Evolutionary conservation across 2,113 vertebrate genomes (phyloP).

Genomic region (Rhea pennata): DNA sequence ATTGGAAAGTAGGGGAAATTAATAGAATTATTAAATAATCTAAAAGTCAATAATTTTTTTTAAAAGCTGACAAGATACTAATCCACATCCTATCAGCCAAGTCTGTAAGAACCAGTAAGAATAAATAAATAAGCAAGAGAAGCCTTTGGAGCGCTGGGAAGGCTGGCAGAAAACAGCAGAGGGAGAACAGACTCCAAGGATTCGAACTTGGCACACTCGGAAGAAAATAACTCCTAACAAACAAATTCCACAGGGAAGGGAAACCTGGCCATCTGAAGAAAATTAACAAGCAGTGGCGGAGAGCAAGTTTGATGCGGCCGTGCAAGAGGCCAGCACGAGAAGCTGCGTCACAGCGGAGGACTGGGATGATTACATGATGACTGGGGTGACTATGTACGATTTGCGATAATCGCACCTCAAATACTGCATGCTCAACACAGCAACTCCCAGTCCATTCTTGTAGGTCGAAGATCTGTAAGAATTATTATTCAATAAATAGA

Average conservation of each 20-base stretch:
- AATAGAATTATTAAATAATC: background rate
- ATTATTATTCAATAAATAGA: background rate
- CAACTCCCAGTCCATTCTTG: background rate
- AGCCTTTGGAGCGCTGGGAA: background rate
- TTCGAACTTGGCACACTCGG: background rate
- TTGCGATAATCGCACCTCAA: background rate
- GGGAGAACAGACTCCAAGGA: background rate
- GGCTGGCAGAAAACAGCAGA: background rate
- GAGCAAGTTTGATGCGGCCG: background rate
- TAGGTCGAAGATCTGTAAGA: background rate
- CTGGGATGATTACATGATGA: background rate
- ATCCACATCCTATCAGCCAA: background rate
- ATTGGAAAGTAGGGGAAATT: background rate
- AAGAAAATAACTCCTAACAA: background rate
- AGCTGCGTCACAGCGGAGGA: background rate
- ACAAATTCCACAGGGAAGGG: background rate
- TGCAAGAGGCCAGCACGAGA: background rate
- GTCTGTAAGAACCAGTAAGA: background rate
- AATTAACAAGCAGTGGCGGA: background rate
- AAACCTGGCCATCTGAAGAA: background rate
- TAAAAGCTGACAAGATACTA: background rate
- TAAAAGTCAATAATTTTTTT: background rate
- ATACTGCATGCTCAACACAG: background rate
- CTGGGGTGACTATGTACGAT: background rate
- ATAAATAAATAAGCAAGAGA: constrained; percentile 23